Evolutionary conservation across 2,113 vertebrate genomes (phyloP).

Genomic region (Bujurquina vittata): DNA sequence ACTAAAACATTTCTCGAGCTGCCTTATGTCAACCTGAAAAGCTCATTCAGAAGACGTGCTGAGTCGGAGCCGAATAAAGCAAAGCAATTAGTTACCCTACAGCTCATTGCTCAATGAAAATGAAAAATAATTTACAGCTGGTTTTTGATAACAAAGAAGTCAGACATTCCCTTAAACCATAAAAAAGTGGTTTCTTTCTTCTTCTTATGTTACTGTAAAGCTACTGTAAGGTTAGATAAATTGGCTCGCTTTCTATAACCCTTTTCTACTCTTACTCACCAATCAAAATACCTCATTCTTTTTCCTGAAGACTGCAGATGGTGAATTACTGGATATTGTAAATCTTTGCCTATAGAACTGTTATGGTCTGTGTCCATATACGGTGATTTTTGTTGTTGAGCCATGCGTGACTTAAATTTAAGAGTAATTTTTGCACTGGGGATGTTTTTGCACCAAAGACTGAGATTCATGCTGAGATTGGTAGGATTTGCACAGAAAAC

Average conservation of each 20-base stretch:
- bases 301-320: not conserved
- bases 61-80: not conserved
- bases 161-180: not conserved
- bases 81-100: not conserved
- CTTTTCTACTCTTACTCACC: not conserved
- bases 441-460: not conserved
- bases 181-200: not conserved
- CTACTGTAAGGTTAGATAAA: not conserved
- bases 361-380: not conserved
- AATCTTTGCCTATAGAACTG: not conserved
- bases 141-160: not conserved
- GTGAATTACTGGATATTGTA: not conserved
- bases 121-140: not conserved
- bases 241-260: not conserved
- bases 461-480: too few relatives aligned
- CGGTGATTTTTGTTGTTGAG: not conserved
- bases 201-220: not conserved
- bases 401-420: not conserved
- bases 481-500: too few relatives aligned
- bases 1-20: not conserved
- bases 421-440: not conserved
- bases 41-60: not conserved
- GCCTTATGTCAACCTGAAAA: not conserved
- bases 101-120: not conserved
- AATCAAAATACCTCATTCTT: not conserved